Conservation (phyloP, 2,113 vertebrate species). For the Seriola rivoliana region DNA sequence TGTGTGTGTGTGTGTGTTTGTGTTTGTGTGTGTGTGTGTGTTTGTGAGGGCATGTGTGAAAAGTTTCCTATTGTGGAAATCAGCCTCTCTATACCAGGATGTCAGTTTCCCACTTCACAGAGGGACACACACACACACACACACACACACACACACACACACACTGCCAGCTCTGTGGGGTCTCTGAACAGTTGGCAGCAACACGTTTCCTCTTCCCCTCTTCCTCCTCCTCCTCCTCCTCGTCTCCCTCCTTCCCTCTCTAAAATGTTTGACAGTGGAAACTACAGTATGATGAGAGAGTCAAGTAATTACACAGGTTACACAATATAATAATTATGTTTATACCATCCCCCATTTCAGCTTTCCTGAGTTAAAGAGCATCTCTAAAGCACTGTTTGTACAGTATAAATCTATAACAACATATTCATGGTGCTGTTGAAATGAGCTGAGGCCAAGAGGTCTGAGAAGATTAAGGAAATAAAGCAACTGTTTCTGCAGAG, state of each 20-base stretch:
- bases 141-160: conserved; percentile 24
- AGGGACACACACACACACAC: background rate
- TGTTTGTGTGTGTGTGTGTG: conserved; percentile 22
- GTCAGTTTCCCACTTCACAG: conserved; percentile 45
- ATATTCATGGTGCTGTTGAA: background rate
- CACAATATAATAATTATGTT: background rate
- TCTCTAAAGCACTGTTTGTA: background rate
- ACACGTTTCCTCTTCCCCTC: conserved; percentile 19
- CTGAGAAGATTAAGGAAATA: background rate
- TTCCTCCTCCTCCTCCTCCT: conserved; percentile 12
- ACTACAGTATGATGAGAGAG: too few relatives aligned
- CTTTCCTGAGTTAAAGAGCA: background rate
- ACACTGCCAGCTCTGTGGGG: conserved; percentile 22
- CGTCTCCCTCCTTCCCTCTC: conserved; percentile 3
- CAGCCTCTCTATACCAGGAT: conserved; percentile 46
- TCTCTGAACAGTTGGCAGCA: conserved; percentile 42
- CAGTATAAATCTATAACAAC: background rate
- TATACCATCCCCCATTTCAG: background rate
- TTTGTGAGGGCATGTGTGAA: conserved; percentile 17
- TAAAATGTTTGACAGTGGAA: too few relatives aligned
- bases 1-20: conserved; percentile 21
- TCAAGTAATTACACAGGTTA: background rate
- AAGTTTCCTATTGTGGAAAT: conserved; percentile 65
- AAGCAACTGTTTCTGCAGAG: background rate
- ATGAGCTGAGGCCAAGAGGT: background rate